phyloP scores from a whole-genome alignment of 2,113 vertebrate species.

The Mungos mungo region DNA sequence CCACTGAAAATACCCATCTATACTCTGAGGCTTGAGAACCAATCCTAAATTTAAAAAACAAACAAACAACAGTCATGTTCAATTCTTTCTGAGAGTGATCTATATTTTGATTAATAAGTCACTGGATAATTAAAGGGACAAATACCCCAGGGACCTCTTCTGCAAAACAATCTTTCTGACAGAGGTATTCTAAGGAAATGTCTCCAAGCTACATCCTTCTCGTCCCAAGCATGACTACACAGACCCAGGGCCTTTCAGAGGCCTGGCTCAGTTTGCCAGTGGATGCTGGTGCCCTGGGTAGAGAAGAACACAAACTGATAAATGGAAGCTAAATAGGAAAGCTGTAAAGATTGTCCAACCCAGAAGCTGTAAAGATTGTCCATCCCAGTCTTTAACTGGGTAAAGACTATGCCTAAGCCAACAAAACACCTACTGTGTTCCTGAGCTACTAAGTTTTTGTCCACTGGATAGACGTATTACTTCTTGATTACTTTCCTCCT shows the following conservation, averaged over 20 bases:
- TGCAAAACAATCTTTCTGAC: slow-evolving; percentile 18
- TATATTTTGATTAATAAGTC: slow-evolving; percentile 28
- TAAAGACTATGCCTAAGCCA: not conserved
- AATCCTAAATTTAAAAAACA: slow-evolving; percentile 32
- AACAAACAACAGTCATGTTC: not conserved
- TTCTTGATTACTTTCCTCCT: slow-evolving; percentile 27
- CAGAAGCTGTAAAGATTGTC: slow-evolving; percentile 19
- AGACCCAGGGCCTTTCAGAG: not conserved
- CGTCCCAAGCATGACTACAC: not conserved
- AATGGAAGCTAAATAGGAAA: slow-evolving; percentile 43
- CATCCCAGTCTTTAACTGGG: not conserved
- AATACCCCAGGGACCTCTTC: not conserved
- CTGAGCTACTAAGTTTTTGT: not conserved
- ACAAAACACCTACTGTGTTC: not conserved
- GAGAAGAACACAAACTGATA: slow-evolving; percentile 27
- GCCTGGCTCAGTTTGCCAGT: not conserved
- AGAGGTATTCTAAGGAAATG: not conserved
- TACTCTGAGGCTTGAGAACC: slow-evolving; percentile 29
- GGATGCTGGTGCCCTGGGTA: not conserved
- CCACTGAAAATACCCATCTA: slow-evolving; percentile 32
- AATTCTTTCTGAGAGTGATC: not conserved
- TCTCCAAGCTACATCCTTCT: not conserved
- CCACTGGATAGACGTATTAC: not conserved
- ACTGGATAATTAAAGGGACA: slow-evolving; percentile 21
- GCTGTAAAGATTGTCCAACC: not conserved